These are phyloP conservation scores for Pollimyrus isidori DNA, from an alignment of 2,113 vertebrate species.

Conservation along the genomic window DNA sequence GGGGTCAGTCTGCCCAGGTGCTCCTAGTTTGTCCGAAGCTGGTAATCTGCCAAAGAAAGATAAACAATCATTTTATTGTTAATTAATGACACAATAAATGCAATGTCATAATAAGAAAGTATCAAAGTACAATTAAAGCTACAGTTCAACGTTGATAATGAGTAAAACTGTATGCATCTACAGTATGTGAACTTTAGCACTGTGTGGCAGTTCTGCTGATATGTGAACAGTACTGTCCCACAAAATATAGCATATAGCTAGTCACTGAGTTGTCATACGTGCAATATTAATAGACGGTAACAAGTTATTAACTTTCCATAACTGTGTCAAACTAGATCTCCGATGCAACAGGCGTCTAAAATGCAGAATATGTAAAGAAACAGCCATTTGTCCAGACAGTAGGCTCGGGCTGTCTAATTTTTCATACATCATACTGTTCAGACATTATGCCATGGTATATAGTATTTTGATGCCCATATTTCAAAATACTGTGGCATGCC, in stretches of 20 bases:
- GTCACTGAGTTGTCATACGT: background rate
- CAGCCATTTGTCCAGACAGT: background rate
- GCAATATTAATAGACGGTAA: background rate
- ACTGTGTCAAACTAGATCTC: background rate
- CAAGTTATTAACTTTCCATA: background rate
- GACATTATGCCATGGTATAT: background rate
- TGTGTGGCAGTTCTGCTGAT: background rate
- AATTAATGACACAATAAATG: too few relatives aligned
- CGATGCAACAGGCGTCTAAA: background rate
- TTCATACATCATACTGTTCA: background rate
- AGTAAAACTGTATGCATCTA: background rate
- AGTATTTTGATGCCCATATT: background rate
- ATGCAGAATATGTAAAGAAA: background rate
- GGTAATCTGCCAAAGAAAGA: slow-evolving; percentile 75
- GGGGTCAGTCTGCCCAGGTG: slow-evolving; percentile 41
- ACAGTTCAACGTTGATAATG: background rate
- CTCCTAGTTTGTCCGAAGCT: slow-evolving; percentile 68
- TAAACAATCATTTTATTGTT: too few relatives aligned
- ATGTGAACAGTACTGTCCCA: background rate
- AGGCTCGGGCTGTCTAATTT: background rate
- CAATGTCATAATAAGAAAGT: slow-evolving; percentile 28
- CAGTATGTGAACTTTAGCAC: background rate
- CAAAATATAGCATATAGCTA: background rate
- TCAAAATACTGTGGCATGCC: background rate
- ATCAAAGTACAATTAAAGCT: background rate